Conservation (phyloP, 2,113 vertebrate species). For the Lanius ludovicianus region DNA sequence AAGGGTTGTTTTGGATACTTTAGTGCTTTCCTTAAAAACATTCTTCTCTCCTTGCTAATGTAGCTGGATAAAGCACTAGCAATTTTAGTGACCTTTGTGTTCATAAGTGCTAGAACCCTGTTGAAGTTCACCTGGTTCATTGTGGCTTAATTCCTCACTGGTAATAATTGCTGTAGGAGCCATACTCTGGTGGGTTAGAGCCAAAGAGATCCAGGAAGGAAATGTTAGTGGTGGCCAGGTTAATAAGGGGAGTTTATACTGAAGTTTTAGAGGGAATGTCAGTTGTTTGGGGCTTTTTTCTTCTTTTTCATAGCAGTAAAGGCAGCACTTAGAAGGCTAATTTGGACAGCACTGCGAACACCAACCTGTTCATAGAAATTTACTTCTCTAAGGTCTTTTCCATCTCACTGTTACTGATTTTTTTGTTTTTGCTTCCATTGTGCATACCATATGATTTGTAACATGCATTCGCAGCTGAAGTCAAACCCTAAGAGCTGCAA, state of each 20-base stretch:
- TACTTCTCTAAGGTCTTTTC: not conserved
- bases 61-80: not conserved
- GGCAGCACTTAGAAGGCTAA: not conserved
- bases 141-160: not conserved
- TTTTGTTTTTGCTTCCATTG: not conserved
- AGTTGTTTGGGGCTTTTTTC: not conserved
- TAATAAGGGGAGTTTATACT: not conserved
- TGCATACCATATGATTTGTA: conserved; percentile 6
- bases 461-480: not conserved
- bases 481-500: not conserved
- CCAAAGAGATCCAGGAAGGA: not conserved
- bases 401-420: not conserved
- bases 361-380: not conserved
- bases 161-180: not conserved
- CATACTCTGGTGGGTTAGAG: not conserved
- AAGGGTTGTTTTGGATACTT: not conserved
- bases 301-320: not conserved
- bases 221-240: not conserved
- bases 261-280: not conserved
- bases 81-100: not conserved
- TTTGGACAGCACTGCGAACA: not conserved
- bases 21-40: not conserved
- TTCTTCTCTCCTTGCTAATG: not conserved
- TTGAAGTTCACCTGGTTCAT: not conserved
- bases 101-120: not conserved